Percentiles rank a stretch among this genome's conserved stretches.
Conservation (phyloP, 2,797 vertebrate genomes). For the Thripadectes ignobilis region DNA sequence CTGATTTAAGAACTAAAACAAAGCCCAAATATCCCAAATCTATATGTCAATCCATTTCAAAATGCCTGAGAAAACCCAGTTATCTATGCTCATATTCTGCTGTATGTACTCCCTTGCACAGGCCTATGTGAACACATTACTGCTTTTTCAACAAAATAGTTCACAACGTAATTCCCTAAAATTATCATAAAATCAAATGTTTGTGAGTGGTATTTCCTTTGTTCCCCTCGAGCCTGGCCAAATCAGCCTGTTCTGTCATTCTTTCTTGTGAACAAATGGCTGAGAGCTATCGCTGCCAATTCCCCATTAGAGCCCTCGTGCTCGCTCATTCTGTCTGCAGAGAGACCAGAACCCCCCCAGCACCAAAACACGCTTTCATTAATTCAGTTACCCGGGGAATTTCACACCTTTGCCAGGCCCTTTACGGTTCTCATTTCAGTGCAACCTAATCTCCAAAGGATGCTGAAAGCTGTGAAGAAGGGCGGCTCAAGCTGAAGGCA, state of each 20-base stretch:
- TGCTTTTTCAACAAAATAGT: neutral
- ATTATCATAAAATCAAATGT: neutral
- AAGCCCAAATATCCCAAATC: neutral
- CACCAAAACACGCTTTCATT: slow-evolving; percentile 58
- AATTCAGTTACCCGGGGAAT: slow-evolving; percentile 63
- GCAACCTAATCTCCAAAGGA: slow-evolving; percentile 70
- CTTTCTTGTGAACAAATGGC: neutral
- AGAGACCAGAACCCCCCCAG: slow-evolving; percentile 56
- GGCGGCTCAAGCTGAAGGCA: slow-evolving; percentile 74
- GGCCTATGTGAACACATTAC: neutral
- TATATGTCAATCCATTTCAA: neutral
- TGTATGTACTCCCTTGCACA: neutral
- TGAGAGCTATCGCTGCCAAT: slow-evolving; percentile 39
- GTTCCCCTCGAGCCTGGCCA: neutral
- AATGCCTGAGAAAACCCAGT: neutral
- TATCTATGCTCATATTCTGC: neutral
- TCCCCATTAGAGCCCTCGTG: slow-evolving; percentile 39
- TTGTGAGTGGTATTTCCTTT: neutral
- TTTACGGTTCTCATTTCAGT: slow-evolving; percentile 54
- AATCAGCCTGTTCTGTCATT: neutral
- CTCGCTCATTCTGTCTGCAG: slow-evolving; percentile 55
- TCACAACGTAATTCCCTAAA: neutral
- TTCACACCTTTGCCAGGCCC: slow-evolving; percentile 67
- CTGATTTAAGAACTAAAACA: neutral
- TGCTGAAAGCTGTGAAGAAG: slow-evolving; percentile 62